Conservation (phyloP, 2,113 vertebrate genomes). For the Centropristis striata region DNA sequence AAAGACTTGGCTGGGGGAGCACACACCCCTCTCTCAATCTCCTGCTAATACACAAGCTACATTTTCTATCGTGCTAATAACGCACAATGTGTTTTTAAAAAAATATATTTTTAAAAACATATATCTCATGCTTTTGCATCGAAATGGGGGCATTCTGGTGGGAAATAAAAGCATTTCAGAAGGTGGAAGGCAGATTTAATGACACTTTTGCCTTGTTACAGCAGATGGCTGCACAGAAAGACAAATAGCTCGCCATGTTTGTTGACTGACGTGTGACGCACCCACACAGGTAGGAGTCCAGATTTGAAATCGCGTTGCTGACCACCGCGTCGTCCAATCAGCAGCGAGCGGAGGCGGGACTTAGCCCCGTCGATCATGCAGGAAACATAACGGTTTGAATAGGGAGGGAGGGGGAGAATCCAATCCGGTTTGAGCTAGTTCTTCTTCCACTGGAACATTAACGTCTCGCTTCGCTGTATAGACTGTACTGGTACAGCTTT, state of each 20-base stretch:
- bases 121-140: not conserved
- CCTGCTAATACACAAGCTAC: not conserved
- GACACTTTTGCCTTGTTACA: slow-evolving; percentile 44
- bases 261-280: slow-evolving; percentile 76
- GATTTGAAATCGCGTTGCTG: slow-evolving; percentile 82
- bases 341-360: slow-evolving; percentile 42
- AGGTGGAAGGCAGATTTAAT: slow-evolving; percentile 10
- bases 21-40: slow-evolving; percentile 57
- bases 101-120: not conserved
- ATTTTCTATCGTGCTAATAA: not conserved
- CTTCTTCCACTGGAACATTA: slow-evolving; percentile 87
- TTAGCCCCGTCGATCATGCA: slow-evolving; percentile 72
- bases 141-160: too few species aligned
- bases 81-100: accelerated
- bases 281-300: slow-evolving; percentile 76
- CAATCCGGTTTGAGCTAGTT: slow-evolving; percentile 94
- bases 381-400: slow-evolving; percentile 83
- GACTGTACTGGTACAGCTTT: slow-evolving; percentile 83
- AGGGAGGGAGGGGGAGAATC: slow-evolving; percentile 84
- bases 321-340: slow-evolving; percentile 74
- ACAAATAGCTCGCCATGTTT: slow-evolving; percentile 54
- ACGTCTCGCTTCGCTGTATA: slow-evolving; percentile 81
- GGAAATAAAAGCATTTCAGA: not conserved
- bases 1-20: slow-evolving; percentile 47
- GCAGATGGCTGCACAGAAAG: slow-evolving; percentile 57